Evolutionary conservation across 2,888 invertebrate genomes (phyloP).

Genomic region (Stegana nigrithorax): DNA sequence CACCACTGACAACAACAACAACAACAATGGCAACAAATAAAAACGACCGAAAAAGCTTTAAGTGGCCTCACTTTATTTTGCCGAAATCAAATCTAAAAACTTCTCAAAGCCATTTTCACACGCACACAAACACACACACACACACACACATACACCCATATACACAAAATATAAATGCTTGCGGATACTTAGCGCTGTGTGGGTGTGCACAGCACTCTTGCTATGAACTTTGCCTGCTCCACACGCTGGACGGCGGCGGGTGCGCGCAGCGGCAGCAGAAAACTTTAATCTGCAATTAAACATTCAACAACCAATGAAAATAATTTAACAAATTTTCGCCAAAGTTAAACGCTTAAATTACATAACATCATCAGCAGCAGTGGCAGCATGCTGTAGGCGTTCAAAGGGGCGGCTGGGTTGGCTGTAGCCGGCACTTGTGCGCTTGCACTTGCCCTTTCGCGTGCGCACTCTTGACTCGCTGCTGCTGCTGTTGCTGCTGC

Average conservation of each 20-base stretch:
- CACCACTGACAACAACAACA: background rate
- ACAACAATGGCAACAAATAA: background rate
- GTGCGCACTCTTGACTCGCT: slow-evolving; percentile 10
- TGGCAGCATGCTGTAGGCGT: background rate
- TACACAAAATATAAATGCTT: background rate
- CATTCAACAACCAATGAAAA: slow-evolving; percentile 27
- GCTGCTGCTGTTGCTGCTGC: background rate
- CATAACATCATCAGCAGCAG: slow-evolving; percentile 9
- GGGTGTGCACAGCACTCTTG: background rate
- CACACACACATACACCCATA: background rate
- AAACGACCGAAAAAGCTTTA: background rate
- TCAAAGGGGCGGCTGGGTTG: slow-evolving; percentile 1
- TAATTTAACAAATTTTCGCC: slow-evolving; percentile 24
- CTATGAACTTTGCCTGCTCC: background rate
- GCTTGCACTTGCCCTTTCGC: background rate
- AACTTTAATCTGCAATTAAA: slow-evolving; percentile 28
- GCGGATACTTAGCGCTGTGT: background rate
- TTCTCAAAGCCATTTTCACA: slow-evolving; percentile 1
- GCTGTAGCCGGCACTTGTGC: background rate
- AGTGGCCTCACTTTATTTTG: slow-evolving; percentile 6
- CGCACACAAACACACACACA: slow-evolving; percentile 1
- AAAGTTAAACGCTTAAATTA: slow-evolving; percentile 33
- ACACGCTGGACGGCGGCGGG: no score
- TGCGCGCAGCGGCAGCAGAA: no score
- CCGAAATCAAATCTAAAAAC: slow-evolving; percentile 3